Conservation (phyloP, 2,113 vertebrate species). For the Corydoras maculifer region DNA sequence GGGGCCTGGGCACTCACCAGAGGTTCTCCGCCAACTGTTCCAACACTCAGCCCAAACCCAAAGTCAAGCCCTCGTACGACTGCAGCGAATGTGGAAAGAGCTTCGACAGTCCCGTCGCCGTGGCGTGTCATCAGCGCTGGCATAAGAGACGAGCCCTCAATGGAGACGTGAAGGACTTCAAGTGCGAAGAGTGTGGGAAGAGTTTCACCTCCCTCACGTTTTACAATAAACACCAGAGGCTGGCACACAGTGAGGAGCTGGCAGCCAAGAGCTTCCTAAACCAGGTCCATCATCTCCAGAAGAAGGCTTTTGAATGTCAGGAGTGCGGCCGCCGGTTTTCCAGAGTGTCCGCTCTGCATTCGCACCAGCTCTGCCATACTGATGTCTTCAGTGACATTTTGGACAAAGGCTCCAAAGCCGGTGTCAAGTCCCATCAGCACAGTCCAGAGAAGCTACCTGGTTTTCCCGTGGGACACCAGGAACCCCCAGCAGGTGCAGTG, state of each 20-base stretch:
- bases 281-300: constrained; percentile 68
- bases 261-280: constrained; percentile 68
- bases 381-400: constrained; percentile 51
- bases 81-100: constrained; percentile 62
- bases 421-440: constrained; percentile 27
- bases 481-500: not conserved
- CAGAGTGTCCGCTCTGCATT: constrained; percentile 65
- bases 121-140: constrained; percentile 64
- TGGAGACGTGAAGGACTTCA: constrained; percentile 42
- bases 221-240: constrained; percentile 61
- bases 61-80: constrained; percentile 56
- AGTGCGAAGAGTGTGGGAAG: constrained; percentile 66
- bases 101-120: constrained; percentile 54
- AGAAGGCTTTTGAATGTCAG: constrained; percentile 68
- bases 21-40: constrained; percentile 57
- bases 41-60: constrained; percentile 47
- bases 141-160: constrained; percentile 51
- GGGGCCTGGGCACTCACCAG: constrained; percentile 64
- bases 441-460: not conserved
- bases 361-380: constrained; percentile 65
- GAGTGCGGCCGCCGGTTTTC: constrained; percentile 67
- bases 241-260: constrained; percentile 55
- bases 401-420: constrained; percentile 36
- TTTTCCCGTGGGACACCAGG: not conserved
- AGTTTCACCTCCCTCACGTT: constrained; percentile 59